phyloP scores from a whole-genome alignment of 2,113 vertebrate genomes.

The Nestor notabilis region DNA sequence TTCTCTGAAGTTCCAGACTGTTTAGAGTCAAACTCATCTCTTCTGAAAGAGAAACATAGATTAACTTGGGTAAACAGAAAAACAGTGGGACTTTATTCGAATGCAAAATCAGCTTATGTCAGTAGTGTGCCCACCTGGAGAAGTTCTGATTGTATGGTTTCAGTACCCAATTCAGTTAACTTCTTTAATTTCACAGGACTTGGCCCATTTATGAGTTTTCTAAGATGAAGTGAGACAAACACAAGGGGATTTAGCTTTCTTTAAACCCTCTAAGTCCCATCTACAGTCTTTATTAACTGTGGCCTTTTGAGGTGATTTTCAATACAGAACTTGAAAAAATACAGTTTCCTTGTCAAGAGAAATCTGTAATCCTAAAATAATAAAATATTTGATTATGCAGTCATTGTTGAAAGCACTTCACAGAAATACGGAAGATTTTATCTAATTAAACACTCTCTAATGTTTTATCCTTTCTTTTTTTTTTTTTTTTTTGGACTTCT shows the following conservation, averaged over 20 bases:
- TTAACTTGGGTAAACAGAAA: neutral
- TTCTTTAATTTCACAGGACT: neutral
- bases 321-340: neutral
- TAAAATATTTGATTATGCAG: neutral
- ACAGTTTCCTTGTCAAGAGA: neutral
- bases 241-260: neutral
- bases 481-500: no score
- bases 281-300: neutral
- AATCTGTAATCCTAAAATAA: neutral
- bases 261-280: neutral
- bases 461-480: no score
- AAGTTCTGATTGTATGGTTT: neutral
- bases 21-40: neutral
- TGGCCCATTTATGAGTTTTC: neutral
- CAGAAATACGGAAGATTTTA: neutral
- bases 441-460: neutral
- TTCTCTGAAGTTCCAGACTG: neutral
- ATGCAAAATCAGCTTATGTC: neutral
- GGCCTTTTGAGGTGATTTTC: neutral
- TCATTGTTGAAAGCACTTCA: neutral
- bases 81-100: neutral
- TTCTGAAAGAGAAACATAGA: neutral
- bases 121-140: neutral
- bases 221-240: neutral
- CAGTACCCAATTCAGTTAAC: neutral